Percentiles rank a stretch among this genome's conserved stretches.
Evolutionary conservation across 1,140 invertebrate genomes (phyloP).

Genomic region (Xylocopa sonorina): DNA sequence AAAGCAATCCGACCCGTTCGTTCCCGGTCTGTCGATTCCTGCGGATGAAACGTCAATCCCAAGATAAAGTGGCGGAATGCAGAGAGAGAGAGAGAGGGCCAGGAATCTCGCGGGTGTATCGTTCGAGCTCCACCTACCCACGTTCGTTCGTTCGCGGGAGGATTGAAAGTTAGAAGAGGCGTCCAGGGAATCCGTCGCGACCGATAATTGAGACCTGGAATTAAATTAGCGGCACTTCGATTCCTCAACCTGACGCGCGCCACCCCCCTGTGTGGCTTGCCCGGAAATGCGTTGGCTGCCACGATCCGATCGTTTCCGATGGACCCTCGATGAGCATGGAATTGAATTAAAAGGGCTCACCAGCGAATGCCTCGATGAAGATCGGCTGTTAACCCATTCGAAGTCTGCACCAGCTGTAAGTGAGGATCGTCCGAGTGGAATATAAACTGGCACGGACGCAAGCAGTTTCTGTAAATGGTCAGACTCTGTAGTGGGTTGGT

Average conservation of each 20-base stretch:
- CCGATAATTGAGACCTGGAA: slow-evolving; percentile 71
- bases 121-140: slow-evolving; percentile 21
- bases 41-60: slow-evolving; percentile 67
- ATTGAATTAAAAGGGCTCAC: not conserved
- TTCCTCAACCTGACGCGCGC: slow-evolving; percentile 40
- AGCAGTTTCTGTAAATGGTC: too few species aligned
- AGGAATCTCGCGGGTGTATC: slow-evolving; percentile 36
- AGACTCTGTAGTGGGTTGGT: too few species aligned
- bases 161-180: slow-evolving; percentile 61
- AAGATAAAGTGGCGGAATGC: slow-evolving; percentile 59
- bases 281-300: slow-evolving; percentile 46
- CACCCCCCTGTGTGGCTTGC: slow-evolving; percentile 41
- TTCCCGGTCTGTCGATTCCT: slow-evolving; percentile 52
- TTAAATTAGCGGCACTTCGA: slow-evolving; percentile 72
- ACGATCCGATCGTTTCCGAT: slow-evolving; percentile 6
- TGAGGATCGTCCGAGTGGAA: too few species aligned
- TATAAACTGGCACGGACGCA: too few species aligned
- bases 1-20: slow-evolving; percentile 41
- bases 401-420: not conserved
- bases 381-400: not conserved
- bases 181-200: slow-evolving; percentile 56
- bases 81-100: too few species aligned
- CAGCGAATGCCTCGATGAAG: not conserved
- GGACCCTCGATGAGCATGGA: not conserved
- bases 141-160: slow-evolving; percentile 2